Conservation (phyloP, 2,888 invertebrate species). For the Microplitis deprimator region DNA sequence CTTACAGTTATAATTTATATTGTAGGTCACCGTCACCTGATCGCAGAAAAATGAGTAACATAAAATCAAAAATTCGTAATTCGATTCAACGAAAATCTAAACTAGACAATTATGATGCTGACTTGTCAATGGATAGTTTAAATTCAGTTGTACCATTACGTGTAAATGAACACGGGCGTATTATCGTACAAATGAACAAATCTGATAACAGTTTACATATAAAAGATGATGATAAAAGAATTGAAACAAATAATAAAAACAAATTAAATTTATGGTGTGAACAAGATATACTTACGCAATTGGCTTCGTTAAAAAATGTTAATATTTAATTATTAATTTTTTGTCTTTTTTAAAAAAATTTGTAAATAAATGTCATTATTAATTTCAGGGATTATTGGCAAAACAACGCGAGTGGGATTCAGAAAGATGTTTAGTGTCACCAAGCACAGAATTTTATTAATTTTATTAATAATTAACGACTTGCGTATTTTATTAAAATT, state of each 20-base stretch:
- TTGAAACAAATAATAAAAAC: conserved; percentile 26
- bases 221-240: conserved; percentile 50
- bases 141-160: conserved; percentile 72
- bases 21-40: conserved; percentile 65
- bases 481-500: neutral
- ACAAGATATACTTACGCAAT: conserved; percentile 64
- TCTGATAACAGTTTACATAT: conserved; percentile 42
- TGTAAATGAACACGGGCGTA: conserved; percentile 74
- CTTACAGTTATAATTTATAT: conserved; percentile 14
- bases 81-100: conserved; percentile 57
- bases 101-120: conserved; percentile 63
- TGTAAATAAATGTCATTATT: too few relatives aligned
- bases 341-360: neutral
- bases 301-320: conserved; percentile 65
- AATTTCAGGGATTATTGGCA: conserved; percentile 70
- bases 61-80: conserved; percentile 58
- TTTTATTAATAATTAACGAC: neutral
- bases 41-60: conserved; percentile 57
- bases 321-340: conserved; percentile 30
- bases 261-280: conserved; percentile 62
- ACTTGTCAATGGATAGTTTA: conserved; percentile 66
- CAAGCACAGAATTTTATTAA: conserved; percentile 63
- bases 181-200: conserved; percentile 65
- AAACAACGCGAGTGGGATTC: conserved; percentile 75
- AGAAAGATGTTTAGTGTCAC: conserved; percentile 62